A percentile compares a stretch with the other conserved stretches of the same genome.
Evolutionary conservation across 2,113 vertebrate species (phyloP).

Genomic region (Aramus guarauna): DNA sequence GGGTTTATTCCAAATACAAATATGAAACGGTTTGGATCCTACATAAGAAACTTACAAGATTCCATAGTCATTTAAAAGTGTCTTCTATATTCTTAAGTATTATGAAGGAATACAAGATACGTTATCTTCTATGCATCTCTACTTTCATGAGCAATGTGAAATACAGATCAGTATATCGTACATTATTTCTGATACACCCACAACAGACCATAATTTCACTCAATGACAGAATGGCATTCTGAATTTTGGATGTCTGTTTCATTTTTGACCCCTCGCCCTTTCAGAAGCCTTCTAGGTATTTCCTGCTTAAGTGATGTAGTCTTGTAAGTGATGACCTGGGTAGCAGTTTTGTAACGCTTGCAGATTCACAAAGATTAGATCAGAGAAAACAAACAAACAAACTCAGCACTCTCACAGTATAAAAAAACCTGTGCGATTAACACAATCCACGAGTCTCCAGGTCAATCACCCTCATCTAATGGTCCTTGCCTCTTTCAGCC

Average conservation of each 20-base stretch:
- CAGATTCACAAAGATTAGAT: background rate
- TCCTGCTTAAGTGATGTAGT: background rate
- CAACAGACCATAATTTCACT: background rate
- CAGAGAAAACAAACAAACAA: too few relatives aligned
- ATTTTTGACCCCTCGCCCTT: background rate
- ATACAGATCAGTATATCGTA: background rate
- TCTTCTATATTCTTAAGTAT: background rate
- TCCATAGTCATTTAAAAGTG: background rate
- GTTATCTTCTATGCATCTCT: background rate
- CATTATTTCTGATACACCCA: background rate
- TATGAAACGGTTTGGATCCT: background rate
- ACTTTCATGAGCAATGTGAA: background rate
- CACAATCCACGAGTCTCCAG: background rate
- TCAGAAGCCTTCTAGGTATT: background rate
- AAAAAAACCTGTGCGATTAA: background rate
- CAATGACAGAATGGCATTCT: rapidly evolving
- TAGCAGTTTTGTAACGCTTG: background rate
- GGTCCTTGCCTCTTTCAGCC: background rate
- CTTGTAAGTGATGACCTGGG: background rate
- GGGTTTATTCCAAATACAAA: background rate
- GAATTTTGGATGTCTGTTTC: background rate
- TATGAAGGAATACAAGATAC: background rate
- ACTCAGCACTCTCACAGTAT: background rate
- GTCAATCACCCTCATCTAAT: background rate
- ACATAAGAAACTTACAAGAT: background rate